Percentiles rank a stretch among this genome's conserved stretches.
phyloP scores from a whole-genome alignment of 2,113 vertebrate genomes.

The Zosterops borbonicus region DNA sequence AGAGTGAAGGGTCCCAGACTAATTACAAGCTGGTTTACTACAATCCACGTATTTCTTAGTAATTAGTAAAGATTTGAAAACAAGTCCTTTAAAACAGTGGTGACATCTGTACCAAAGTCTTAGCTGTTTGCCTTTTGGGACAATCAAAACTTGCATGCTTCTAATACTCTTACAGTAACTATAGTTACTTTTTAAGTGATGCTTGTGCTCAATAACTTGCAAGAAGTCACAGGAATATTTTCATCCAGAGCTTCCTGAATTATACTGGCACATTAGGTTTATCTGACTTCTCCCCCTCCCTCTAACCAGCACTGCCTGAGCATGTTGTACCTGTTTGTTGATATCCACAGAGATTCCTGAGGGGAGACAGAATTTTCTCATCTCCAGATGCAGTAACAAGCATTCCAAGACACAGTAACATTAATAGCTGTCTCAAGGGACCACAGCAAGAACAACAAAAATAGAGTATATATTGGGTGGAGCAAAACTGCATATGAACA shows the following conservation, averaged over 20 bases:
- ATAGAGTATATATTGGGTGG: neutral
- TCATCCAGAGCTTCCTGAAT: neutral
- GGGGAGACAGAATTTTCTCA: neutral
- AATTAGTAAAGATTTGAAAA: constrained; percentile 33
- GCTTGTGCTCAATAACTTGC: neutral
- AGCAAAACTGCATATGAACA: neutral
- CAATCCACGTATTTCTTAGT: neutral
- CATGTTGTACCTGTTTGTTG: constrained; percentile 4
- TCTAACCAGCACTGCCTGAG: neutral
- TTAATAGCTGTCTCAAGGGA: neutral
- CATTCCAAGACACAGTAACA: neutral
- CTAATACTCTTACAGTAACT: neutral
- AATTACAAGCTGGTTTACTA: neutral
- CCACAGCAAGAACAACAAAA: constrained; percentile 8
- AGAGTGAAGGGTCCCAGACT: neutral
- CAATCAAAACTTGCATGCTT: neutral
- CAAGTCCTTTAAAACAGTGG: neutral
- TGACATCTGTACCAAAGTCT: neutral
- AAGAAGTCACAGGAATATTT: neutral
- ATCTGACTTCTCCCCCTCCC: neutral
- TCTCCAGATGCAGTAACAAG: neutral
- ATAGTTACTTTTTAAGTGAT: neutral
- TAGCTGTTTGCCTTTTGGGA: neutral
- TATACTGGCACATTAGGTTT: neutral
- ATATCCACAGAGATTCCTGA: neutral